Conservation (phyloP, 2,888 invertebrate species). For the Mongoloraphidia duomilia region DNA sequence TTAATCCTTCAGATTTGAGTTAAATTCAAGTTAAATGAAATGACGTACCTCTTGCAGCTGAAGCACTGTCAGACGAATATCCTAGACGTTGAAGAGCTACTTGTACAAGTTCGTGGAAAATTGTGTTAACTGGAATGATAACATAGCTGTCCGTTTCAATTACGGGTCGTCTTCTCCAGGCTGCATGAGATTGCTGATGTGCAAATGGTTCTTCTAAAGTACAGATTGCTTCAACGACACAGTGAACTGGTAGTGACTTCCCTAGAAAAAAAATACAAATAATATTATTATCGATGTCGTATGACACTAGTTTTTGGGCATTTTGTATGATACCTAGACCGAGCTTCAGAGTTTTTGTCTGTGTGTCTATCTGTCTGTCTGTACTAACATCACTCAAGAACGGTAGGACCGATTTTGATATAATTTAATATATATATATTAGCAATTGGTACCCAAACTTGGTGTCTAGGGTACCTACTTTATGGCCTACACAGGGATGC, state of each 20-base stretch:
- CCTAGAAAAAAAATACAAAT: constrained; percentile 35
- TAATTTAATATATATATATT: too few relatives aligned
- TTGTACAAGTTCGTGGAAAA: constrained; percentile 81
- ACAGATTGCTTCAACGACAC: constrained; percentile 80
- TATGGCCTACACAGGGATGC: too few relatives aligned
- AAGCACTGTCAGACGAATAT: constrained; percentile 71
- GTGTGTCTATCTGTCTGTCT: too few relatives aligned
- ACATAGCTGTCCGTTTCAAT: constrained; percentile 93
- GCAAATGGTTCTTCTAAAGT: constrained; percentile 39
- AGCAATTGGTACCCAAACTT: too few relatives aligned
- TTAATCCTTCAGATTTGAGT: background rate
- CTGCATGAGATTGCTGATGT: constrained; percentile 33
- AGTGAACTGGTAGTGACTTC: constrained; percentile 85
- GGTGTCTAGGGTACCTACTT: too few relatives aligned
- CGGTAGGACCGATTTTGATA: too few relatives aligned
- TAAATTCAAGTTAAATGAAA: too few relatives aligned
- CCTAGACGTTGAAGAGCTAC: constrained; percentile 84
- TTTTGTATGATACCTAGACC: too few relatives aligned
- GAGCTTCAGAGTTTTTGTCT: too few relatives aligned
- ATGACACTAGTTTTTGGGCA: too few relatives aligned
- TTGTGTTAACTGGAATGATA: constrained; percentile 82
- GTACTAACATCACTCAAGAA: too few relatives aligned
- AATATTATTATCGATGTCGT: too few relatives aligned
- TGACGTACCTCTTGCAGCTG: constrained; percentile 59
- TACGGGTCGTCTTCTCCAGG: constrained; percentile 52